Evolutionary conservation across 1,140 invertebrate genomes (phyloP).

Genomic region (Lordiphosa stackelbergi): DNA sequence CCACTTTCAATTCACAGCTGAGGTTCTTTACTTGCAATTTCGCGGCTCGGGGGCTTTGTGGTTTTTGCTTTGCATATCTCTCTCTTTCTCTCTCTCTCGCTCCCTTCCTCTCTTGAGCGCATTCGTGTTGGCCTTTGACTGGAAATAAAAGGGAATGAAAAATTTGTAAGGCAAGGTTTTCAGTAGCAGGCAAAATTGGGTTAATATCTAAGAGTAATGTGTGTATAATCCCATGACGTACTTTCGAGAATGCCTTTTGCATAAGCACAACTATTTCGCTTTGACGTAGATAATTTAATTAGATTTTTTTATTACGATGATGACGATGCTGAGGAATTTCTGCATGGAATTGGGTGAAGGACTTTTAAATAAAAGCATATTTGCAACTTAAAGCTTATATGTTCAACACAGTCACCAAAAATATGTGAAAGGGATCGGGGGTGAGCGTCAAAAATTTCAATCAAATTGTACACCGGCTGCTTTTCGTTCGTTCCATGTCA

Average conservation of each 20-base stretch:
- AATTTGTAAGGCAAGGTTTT: conserved; percentile 12
- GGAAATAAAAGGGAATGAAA: conserved; percentile 16
- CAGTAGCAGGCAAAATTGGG: conserved; percentile 7
- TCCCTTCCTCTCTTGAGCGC: background rate
- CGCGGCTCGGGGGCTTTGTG: conserved; percentile 29
- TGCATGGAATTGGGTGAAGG: conserved; percentile 3
- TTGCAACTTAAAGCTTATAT: background rate
- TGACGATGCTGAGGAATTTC: conserved; percentile 1
- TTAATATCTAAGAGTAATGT: conserved; percentile 17
- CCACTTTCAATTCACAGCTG: conserved; percentile 11
- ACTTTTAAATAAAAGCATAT: background rate
- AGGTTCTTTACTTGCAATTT: conserved; percentile 41
- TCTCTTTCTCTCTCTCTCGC: conserved; percentile 12
- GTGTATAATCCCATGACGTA: conserved; percentile 8
- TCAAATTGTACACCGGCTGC: background rate
- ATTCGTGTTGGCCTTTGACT: conserved; percentile 14
- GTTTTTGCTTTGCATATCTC: conserved; percentile 30
- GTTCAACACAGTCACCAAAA: background rate
- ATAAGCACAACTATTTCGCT: conserved; percentile 40
- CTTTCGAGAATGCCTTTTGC: conserved; percentile 13
- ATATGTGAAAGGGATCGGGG: background rate
- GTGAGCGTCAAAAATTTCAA: conserved; percentile 3
- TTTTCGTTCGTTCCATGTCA: background rate
- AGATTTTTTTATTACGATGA: conserved; percentile 27
- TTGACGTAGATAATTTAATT: conserved; percentile 52